Percentiles rank a stretch among this genome's conserved stretches.
Evolutionary conservation across 2,113 vertebrate species (phyloP).

Genomic region (Kryptolebias marmoratus): DNA sequence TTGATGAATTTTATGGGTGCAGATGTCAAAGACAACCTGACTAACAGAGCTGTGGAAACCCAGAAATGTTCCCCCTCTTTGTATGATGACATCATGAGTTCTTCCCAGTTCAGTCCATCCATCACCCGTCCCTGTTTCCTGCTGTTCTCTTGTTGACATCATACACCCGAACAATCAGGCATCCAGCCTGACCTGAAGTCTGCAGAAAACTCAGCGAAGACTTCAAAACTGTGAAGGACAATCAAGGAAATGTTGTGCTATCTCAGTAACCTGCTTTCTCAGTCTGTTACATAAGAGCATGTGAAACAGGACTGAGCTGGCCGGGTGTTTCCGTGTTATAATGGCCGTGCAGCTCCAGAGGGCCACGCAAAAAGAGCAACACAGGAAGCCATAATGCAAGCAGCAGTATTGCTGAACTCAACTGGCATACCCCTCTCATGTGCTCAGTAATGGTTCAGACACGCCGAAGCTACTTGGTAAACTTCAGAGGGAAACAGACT

Average conservation of each 20-base stretch:
- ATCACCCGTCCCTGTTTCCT: slow-evolving; percentile 62
- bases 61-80: slow-evolving; percentile 5
- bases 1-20: neutral
- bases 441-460: neutral
- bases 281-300: slow-evolving; percentile 24
- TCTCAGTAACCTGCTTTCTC: slow-evolving; percentile 11
- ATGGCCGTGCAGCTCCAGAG: neutral
- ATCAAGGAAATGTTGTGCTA: slow-evolving; percentile 33
- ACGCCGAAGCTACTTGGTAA: neutral
- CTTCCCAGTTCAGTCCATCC: slow-evolving; percentile 18
- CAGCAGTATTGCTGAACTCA: neutral
- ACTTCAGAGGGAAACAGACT: neutral
- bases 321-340: slow-evolving; percentile 13
- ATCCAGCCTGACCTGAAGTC: slow-evolving; percentile 13
- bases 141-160: slow-evolving; percentile 48
- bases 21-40: slow-evolving; percentile 12
- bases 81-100: slow-evolving; percentile 7
- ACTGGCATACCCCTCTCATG: slow-evolving; percentile 2
- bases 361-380: slow-evolving; percentile 39
- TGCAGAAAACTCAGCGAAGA: slow-evolving; percentile 30
- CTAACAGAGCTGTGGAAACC: slow-evolving; percentile 6
- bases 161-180: slow-evolving; percentile 12
- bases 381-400: slow-evolving; percentile 8
- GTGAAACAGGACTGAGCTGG: slow-evolving; percentile 35
- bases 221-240: slow-evolving; percentile 19